Evolutionary conservation across 1,140 invertebrate species (phyloP).

Genomic region (Sipha flava): DNA sequence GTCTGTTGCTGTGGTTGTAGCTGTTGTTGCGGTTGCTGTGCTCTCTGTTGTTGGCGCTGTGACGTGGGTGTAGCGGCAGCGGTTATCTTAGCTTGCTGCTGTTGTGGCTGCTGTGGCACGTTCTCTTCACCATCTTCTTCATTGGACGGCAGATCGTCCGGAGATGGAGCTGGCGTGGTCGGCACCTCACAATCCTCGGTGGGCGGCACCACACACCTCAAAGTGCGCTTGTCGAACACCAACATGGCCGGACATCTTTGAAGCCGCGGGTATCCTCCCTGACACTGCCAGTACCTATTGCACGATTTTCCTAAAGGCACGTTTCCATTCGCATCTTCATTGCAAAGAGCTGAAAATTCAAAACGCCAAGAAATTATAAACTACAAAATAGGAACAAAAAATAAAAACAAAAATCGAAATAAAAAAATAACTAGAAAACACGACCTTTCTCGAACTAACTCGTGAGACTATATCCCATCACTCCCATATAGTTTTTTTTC

Average conservation of each 20-base stretch:
- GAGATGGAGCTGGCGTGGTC: slow-evolving; percentile 59
- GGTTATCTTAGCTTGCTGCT: slow-evolving; percentile 42
- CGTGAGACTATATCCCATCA: too few species aligned
- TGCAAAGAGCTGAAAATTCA: slow-evolving; percentile 66
- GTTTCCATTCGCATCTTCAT: slow-evolving; percentile 75
- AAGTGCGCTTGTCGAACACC: slow-evolving; percentile 73
- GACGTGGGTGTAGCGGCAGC: slow-evolving; percentile 36
- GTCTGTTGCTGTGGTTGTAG: slow-evolving; percentile 33
- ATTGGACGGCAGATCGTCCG: slow-evolving; percentile 43
- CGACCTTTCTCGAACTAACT: too few species aligned
- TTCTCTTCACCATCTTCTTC: slow-evolving; percentile 35
- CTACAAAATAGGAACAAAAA: background rate
- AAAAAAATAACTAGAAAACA: too few species aligned
- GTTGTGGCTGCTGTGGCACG: slow-evolving; percentile 32
- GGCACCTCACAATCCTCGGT: slow-evolving; percentile 79
- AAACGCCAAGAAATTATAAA: background rate
- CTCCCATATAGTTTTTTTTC: too few species aligned
- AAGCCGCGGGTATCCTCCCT: slow-evolving; percentile 81
- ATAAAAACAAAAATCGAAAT: too few species aligned
- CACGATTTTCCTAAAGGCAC: slow-evolving; percentile 76
- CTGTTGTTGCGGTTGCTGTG: slow-evolving; percentile 41
- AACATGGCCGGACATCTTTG: slow-evolving; percentile 83
- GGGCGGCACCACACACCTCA: slow-evolving; percentile 77
- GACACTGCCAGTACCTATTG: slow-evolving; percentile 88
- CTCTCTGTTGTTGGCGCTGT: slow-evolving; percentile 43